phyloP scores from a whole-genome alignment of 2,113 vertebrate genomes.

The Hippocampus zosterae region DNA sequence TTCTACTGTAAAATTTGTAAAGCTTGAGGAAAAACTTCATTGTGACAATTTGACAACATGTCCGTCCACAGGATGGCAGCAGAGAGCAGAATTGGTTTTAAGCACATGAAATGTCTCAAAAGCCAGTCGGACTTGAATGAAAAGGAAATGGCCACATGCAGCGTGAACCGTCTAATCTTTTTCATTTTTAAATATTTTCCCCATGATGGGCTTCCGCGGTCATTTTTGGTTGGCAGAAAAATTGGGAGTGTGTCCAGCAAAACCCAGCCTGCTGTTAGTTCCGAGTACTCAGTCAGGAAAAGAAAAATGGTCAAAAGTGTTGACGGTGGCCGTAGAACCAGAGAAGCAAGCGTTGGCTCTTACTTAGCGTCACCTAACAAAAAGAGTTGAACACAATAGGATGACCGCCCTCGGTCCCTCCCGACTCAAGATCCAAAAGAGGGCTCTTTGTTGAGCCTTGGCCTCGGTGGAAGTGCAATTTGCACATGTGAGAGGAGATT shows the following conservation, averaged over 20 bases:
- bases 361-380: slow-evolving; percentile 34
- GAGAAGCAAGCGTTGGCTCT: slow-evolving; percentile 27
- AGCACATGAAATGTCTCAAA: neutral
- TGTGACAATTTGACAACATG: neutral
- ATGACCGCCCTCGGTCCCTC: slow-evolving; percentile 16
- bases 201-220: neutral
- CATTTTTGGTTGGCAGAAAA: neutral
- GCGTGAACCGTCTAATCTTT: neutral
- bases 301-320: neutral
- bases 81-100: slow-evolving; percentile 4
- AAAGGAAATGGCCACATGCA: neutral
- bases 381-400: slow-evolving; percentile 46
- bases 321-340: slow-evolving; percentile 34
- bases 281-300: neutral
- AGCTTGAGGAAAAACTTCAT: neutral
- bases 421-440: slow-evolving; percentile 24
- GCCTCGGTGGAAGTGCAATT: slow-evolving; percentile 46
- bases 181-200: neutral
- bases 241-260: neutral
- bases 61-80: slow-evolving; percentile 40
- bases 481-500: slow-evolving; percentile 59
- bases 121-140: neutral
- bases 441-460: slow-evolving; percentile 40
- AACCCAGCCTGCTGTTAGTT: too few species aligned
- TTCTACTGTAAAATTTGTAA: neutral